Base-by-base conservation (phyloP, 2,888 invertebrate genomes). In the Drosophila infuscata region DNA sequence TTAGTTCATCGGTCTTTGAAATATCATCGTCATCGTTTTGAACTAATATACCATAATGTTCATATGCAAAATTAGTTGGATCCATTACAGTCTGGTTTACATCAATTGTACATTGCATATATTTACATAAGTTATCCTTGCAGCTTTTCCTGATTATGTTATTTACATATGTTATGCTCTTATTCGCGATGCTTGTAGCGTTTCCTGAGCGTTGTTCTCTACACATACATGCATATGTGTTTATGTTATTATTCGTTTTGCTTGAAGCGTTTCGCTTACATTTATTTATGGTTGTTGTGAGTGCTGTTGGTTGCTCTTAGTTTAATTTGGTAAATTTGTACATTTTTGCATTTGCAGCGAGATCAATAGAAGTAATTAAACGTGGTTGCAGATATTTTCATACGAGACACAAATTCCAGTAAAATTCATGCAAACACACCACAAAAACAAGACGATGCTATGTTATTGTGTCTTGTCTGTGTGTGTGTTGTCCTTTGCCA, bases 21-120 rank as follows among this genome's bases (percentile, higher is more conserved):
- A 73, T 58, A 25, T 86, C 79, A 33, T 82, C 78, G 8, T 79
- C 82, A 46, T 79, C 89, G 67, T 90, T 92, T 63, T 89, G 91
- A 56, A 92, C 91, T 75, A 91, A 83, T 59, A 92, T 92, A 15
- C 92, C 92, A 76, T 91, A 93, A 61, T 92, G 92, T 58, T 91
- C 91, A 65, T 91, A 92, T n/a, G 69, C 48, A 63, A 77, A 79
- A 54, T 68, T 78, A 51, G 41, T 71, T 41, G 65, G 66, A 71
- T 83, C 79, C 82, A 81, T 83, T 53, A 67, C 67, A 68, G 12
- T 35, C 38, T 38, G 94, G 91, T 94, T 94, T 20, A 46, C 46
- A 46, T 84, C 78, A 62, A 94, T 94, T 54, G 94, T 94, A 94
- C 94, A 91, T 94, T 94, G 71, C 94, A 46, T 46, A 3, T 25